These are phyloP conservation scores for Hesperophylax magnus DNA, from an alignment of 1,140 invertebrate species.

Conservation along the genomic window DNA sequence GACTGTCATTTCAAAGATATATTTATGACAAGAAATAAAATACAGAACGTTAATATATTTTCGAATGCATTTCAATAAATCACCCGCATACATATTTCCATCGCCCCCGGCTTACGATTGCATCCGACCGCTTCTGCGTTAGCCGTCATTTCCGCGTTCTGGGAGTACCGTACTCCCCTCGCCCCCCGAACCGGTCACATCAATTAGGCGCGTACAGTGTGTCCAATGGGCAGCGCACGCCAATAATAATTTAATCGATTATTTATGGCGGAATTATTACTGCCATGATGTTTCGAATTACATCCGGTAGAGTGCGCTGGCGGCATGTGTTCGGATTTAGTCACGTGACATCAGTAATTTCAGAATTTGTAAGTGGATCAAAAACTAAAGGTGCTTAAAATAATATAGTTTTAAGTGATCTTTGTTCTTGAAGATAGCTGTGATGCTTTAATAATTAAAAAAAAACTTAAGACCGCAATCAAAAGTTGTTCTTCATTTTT, in stretches of 20 bases:
- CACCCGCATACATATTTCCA: slow-evolving; percentile 5
- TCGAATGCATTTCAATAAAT: background rate
- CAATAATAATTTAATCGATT: slow-evolving; percentile 40
- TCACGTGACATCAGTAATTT: background rate
- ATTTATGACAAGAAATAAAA: too few species aligned
- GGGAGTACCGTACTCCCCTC: background rate
- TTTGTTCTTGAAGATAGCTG: too few species aligned
- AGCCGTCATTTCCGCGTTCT: slow-evolving; percentile 12
- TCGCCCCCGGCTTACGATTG: slow-evolving; percentile 10
- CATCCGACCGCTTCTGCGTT: slow-evolving; percentile 10
- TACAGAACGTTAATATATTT: too few species aligned
- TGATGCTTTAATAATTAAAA: too few species aligned
- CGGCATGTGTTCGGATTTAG: background rate
- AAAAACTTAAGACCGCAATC: too few species aligned
- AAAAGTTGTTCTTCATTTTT: too few species aligned
- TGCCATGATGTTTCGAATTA: background rate
- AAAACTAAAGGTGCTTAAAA: background rate
- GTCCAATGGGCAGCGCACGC: slow-evolving; percentile 12
- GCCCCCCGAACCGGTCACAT: background rate
- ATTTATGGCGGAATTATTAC: slow-evolving; percentile 24
- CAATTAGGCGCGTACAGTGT: slow-evolving; percentile 38
- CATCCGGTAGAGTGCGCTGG: background rate
- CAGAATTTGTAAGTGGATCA: background rate
- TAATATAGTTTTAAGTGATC: background rate
- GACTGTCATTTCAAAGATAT: too few species aligned